phyloP scores from a whole-genome alignment of 2,113 vertebrate species.

The Chaetodon trifascialis region DNA sequence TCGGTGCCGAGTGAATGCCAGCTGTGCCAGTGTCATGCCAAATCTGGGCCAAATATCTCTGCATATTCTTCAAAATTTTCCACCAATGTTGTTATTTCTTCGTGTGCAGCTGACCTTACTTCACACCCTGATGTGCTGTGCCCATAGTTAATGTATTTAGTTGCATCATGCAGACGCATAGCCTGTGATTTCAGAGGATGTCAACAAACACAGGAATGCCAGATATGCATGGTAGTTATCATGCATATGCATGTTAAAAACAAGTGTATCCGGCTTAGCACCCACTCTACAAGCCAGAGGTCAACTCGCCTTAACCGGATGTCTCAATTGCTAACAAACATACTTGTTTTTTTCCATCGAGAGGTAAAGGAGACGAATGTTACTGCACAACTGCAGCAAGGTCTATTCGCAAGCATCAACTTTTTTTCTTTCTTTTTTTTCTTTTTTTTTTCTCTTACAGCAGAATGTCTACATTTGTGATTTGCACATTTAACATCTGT shows the following conservation, averaged over 20 bases:
- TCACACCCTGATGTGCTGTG: too few relatives aligned
- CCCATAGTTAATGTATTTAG: too few relatives aligned
- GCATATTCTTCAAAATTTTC: too few relatives aligned
- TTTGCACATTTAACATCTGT: constrained; percentile 2
- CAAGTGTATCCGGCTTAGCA: not conserved
- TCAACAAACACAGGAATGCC: not conserved
- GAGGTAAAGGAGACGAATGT: not conserved
- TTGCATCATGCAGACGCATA: too few relatives aligned
- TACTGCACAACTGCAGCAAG: not conserved
- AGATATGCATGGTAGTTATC: too few relatives aligned
- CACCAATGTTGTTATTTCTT: too few relatives aligned
- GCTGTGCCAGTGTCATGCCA: not conserved
- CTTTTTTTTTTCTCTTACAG: not conserved
- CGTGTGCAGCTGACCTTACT: too few relatives aligned
- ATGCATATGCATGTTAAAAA: not conserved
- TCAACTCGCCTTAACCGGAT: not conserved
- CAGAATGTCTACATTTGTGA: constrained; percentile 1
- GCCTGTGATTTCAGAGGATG: not conserved
- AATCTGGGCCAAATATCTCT: too few relatives aligned
- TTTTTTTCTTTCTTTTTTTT: not conserved
- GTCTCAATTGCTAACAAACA: not conserved
- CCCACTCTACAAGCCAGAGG: not conserved
- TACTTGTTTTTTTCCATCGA: not conserved
- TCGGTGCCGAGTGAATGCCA: too few relatives aligned
- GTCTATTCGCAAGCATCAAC: not conserved